Percentiles rank a stretch among this genome's conserved stretches.
Evolutionary conservation across 2,888 invertebrate species (phyloP).

Genomic region (Polia nebulosa): DNA sequence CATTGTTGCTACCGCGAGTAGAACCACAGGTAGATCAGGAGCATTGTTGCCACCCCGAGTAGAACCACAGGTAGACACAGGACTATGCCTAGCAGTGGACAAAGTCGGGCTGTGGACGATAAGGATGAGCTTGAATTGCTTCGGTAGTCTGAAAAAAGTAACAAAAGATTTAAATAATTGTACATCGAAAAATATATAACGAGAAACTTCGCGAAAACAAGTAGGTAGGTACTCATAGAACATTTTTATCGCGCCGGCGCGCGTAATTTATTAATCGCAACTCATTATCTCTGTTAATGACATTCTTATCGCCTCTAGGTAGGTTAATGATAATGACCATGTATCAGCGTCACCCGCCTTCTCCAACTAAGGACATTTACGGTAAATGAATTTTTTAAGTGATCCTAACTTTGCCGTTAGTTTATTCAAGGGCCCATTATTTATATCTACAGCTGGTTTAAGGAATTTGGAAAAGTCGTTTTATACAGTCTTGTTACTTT

Average conservation of each 20-base stretch:
- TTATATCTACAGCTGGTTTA: background rate
- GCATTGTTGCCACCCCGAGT: too few relatives aligned
- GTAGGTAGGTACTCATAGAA: slow-evolving; percentile 28
- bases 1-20: background rate
- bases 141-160: too few relatives aligned
- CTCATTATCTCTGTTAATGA: slow-evolving; percentile 72
- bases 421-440: background rate
- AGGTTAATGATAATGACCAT: slow-evolving; percentile 71
- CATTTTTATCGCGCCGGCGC: slow-evolving; percentile 55
- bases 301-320: slow-evolving; percentile 70
- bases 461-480: background rate
- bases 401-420: slow-evolving; percentile 11
- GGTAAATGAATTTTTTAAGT: slow-evolving; percentile 27
- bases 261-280: slow-evolving; percentile 64
- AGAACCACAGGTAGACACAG: too few relatives aligned
- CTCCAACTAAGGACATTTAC: slow-evolving; percentile 23
- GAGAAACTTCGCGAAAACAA: slow-evolving; percentile 7
- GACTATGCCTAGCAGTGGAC: too few relatives aligned
- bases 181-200: background rate
- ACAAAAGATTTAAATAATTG: too few relatives aligned
- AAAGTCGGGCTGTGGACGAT: too few relatives aligned
- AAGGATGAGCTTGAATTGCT: too few relatives aligned
- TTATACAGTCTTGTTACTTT: background rate
- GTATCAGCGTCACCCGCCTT: slow-evolving; percentile 46
- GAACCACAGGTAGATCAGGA: background rate